A percentile compares a stretch with the other conserved stretches of the same genome.
Conservation (phyloP, 1,140 invertebrate genomes). For the Leptonema lineaticorne region DNA sequence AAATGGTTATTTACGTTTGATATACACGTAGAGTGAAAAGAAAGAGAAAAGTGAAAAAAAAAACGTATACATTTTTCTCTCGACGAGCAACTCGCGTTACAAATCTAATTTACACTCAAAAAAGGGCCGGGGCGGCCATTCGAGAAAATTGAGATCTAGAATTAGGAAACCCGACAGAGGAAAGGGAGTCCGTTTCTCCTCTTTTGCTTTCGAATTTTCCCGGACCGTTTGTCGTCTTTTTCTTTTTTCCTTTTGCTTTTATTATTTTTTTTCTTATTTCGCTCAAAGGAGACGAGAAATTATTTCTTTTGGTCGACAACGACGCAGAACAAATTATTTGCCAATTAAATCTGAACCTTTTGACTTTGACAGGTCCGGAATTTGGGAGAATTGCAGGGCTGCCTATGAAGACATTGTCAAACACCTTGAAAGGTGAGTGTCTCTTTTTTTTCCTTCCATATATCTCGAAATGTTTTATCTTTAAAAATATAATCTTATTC, state of each 20-base stretch:
- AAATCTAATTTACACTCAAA: constrained; percentile 43
- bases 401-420: constrained; percentile 92
- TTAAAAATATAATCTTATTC: too few species aligned
- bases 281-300: constrained; percentile 21
- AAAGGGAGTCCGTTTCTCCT: neutral
- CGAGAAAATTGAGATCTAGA: constrained; percentile 41
- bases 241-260: constrained; percentile 45
- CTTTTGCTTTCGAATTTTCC: constrained; percentile 8
- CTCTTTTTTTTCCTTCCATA: too few species aligned
- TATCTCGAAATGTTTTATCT: too few species aligned
- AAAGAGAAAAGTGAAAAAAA: too few species aligned
- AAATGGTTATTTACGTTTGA: constrained; percentile 44
- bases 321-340: constrained; percentile 38
- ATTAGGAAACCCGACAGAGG: constrained; percentile 35
- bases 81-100: constrained; percentile 22
- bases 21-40: too few species aligned
- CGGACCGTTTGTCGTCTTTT: constrained; percentile 28
- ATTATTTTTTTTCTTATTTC: constrained; percentile 8
- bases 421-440: constrained; percentile 83
- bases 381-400: constrained; percentile 91
- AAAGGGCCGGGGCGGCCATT: constrained; percentile 37
- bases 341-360: constrained; percentile 42
- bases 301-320: constrained; percentile 14
- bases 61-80: constrained; percentile 38
- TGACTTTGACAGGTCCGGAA: constrained; percentile 73